Evolutionary conservation across 2,113 vertebrate species (phyloP).

Genomic region (Clupea harengus): DNA sequence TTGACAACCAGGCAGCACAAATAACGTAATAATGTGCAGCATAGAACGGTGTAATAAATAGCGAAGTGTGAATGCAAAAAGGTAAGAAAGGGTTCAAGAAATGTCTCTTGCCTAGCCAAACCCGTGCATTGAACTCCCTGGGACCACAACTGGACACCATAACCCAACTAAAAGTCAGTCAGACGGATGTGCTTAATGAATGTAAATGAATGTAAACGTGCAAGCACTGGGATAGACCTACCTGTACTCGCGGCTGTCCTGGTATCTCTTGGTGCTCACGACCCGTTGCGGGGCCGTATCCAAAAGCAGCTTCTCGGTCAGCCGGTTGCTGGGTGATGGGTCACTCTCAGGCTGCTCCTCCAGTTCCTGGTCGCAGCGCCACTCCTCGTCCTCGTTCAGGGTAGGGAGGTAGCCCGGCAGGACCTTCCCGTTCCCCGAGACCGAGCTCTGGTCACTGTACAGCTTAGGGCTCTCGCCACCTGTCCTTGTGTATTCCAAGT

Average conservation of each 20-base stretch:
- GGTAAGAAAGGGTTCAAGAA: too few species aligned
- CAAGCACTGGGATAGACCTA: slow-evolving; percentile 50
- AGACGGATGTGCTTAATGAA: neutral
- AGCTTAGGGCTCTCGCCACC: slow-evolving; percentile 92
- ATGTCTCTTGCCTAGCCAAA: neutral
- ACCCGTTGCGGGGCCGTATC: slow-evolving; percentile 80
- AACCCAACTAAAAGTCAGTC: neutral
- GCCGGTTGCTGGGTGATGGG: slow-evolving; percentile 68
- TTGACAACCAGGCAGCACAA: slow-evolving; percentile 23
- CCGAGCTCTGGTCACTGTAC: slow-evolving; percentile 81
- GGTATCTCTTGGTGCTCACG: slow-evolving; percentile 73
- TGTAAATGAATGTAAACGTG: neutral
- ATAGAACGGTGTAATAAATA: neutral
- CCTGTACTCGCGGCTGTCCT: slow-evolving; percentile 89
- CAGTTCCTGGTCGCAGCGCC: slow-evolving; percentile 79
- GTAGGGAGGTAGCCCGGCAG: slow-evolving; percentile 85
- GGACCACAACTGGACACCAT: neutral
- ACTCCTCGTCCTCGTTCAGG: slow-evolving; percentile 88
- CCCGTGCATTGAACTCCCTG: neutral
- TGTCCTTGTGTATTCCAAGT: slow-evolving; percentile 91
- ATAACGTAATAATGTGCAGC: neutral
- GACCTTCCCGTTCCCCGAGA: slow-evolving; percentile 81
- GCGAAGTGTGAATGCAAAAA: too few species aligned
- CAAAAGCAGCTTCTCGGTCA: slow-evolving; percentile 85
- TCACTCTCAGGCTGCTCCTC: slow-evolving; percentile 74